Evolutionary conservation across 2,888 invertebrate genomes (phyloP).

Genomic region (Amphipyra tragopoginis): DNA sequence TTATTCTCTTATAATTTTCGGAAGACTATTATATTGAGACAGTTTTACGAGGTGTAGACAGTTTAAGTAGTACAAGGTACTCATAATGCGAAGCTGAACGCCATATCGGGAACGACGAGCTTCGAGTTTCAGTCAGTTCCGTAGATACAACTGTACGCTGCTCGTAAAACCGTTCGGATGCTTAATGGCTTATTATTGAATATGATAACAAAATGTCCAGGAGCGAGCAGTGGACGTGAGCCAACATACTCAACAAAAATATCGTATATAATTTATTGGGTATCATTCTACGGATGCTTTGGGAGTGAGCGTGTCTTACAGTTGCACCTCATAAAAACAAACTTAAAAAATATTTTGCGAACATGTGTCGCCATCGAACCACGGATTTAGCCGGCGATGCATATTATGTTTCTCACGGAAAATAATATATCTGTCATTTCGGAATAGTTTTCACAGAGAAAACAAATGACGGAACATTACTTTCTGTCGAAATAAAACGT

Average conservation of each 20-base stretch:
- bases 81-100: conserved; percentile 64
- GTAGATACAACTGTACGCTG: conserved; percentile 51
- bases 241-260: conserved; percentile 87
- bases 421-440: conserved; percentile 76
- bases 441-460: conserved; percentile 71
- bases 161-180: conserved; percentile 60
- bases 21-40: conserved; percentile 75
- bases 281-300: conserved; percentile 85
- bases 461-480: conserved; percentile 72
- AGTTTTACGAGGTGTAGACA: conserved; percentile 84
- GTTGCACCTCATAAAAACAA: conserved; percentile 88
- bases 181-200: conserved; percentile 73
- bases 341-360: conserved; percentile 80
- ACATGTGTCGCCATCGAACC: conserved; percentile 69
- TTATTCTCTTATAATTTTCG: conserved; percentile 77
- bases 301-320: conserved; percentile 78
- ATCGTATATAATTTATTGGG: conserved; percentile 86
- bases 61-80: conserved; percentile 73
- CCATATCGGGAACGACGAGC: conserved; percentile 68
- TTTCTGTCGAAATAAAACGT: conserved; percentile 69
- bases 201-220: conserved; percentile 76
- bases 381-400: conserved; percentile 74
- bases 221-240: conserved; percentile 81
- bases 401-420: conserved; percentile 70
- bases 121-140: conserved; percentile 53